Base-by-base conservation (phyloP, 2,888 invertebrate species). In the Eucera pruinosa region DNA sequence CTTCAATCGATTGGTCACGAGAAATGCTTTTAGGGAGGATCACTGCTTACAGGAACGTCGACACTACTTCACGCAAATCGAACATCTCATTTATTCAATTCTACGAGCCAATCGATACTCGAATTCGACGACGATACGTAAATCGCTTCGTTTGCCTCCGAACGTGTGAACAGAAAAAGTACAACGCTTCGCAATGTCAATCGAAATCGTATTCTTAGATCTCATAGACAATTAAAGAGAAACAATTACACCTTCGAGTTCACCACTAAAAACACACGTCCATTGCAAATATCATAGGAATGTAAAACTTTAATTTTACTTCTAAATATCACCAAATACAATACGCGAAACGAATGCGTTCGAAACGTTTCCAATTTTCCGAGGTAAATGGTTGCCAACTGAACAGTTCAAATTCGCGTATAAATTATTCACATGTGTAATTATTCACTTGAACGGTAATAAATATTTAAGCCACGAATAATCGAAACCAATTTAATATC, bases 1-100 rank as follows among this genome's bases (percentile, higher is more conserved):
- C 36, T 62, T 61, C 7, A 39, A 78, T 75, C 75, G 79, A 75
- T 78, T 15, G 47, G 30, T 48, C 48, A 58, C 41, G 33, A 48
- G 23, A 27, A 61, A 13, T 57, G 18, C 33, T 43, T 52, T 41
- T 20, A 7, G 2, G 15, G n/a, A 23, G 33, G 50, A 55, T 58
- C 50, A 69, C 36, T 20, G 11, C 36, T 52, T 25, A 15, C 23
- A 25, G 9, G n/a, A 67, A 4, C 13, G 9, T 23, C 33, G 18
- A 47, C 33, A 6, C 25, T 33, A 6, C 13, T n/a, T 9, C 33
- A 45, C 13, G 27, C 4, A 5, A 23, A 11, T 1, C 25, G 2
- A 23, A 57, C 27, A n/a, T 6, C 20, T 20, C 11, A 13, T 39
- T 41, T 9, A 25, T n/a, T 25, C 13, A n/a, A 30, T 43, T 36